Evolutionary conservation across 2,113 vertebrate genomes (phyloP).

Genomic region (Esox niger): DNA sequence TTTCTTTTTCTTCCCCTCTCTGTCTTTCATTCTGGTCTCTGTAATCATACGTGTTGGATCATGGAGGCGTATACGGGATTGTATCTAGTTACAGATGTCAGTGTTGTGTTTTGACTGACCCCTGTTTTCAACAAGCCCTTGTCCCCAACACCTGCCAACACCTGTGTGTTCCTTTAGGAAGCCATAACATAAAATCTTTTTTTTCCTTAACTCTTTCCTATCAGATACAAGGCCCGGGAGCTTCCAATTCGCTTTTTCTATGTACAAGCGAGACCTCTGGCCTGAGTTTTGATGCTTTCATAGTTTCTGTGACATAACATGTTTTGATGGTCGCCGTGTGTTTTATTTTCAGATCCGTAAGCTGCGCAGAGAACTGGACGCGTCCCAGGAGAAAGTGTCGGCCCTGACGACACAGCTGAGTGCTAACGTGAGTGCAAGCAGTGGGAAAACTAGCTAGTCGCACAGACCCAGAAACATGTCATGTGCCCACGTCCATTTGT

Average conservation of each 20-base stretch:
- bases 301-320: slow-evolving; percentile 22
- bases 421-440: slow-evolving; percentile 85
- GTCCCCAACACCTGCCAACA: slow-evolving; percentile 46
- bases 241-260: too few species aligned
- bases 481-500: neutral
- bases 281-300: neutral
- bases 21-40: slow-evolving; percentile 15
- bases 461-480: neutral
- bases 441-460: neutral
- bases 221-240: too few species aligned
- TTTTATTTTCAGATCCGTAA: slow-evolving; percentile 85
- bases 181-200: too few species aligned
- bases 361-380: slow-evolving; percentile 90
- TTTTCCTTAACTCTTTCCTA: too few species aligned
- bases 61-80: slow-evolving; percentile 33
- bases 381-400: slow-evolving; percentile 97
- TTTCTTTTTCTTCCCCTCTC: neutral
- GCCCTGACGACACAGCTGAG: slow-evolving; percentile 95
- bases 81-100: slow-evolving; percentile 46
- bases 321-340: slow-evolving; percentile 10
- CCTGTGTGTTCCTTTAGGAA: slow-evolving; percentile 35
- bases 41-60: slow-evolving; percentile 45
- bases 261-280: too few species aligned
- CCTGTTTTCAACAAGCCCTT: slow-evolving; percentile 14
- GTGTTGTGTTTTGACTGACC: slow-evolving; percentile 39